Percentiles rank a stretch among this genome's conserved stretches.
phyloP scores from a whole-genome alignment of 1,140 invertebrate species.

The Phortica variegata region DNA sequence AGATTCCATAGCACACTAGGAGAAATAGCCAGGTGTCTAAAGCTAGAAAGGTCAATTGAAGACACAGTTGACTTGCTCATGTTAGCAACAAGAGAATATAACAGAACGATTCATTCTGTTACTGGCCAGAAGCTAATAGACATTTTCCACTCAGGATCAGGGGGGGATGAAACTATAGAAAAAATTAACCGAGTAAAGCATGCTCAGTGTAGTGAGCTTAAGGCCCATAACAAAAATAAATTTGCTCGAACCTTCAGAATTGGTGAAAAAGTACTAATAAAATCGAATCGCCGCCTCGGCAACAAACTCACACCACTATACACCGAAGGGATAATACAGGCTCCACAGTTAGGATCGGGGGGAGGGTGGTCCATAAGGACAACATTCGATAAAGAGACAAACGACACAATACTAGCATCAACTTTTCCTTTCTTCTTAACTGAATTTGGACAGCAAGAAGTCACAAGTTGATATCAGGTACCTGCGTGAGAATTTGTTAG shows the following conservation, averaged over 20 bases:
- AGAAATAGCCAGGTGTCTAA: slow-evolving; percentile 13
- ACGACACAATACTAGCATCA: no score
- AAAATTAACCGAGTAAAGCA: background rate
- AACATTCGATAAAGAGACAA: slow-evolving; percentile 11
- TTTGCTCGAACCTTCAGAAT: slow-evolving; percentile 2
- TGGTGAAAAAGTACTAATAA: slow-evolving; percentile 10
- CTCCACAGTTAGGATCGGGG: slow-evolving; percentile 16
- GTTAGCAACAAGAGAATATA: slow-evolving; percentile 10
- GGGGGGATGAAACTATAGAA: slow-evolving; percentile 4
- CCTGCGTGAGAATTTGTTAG: no score
- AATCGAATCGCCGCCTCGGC: slow-evolving; percentile 10
- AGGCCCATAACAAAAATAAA: no score
- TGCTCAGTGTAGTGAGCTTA: no score
- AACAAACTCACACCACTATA: slow-evolving; percentile 16
- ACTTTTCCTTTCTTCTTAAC: no score
- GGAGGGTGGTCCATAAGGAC: slow-evolving; percentile 15
- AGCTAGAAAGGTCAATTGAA: slow-evolving; percentile 3
- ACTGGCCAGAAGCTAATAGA: slow-evolving; percentile 11
- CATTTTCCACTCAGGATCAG: slow-evolving; percentile 2
- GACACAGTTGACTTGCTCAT: slow-evolving; percentile 14
- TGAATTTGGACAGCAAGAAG: no score
- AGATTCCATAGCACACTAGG: slow-evolving; percentile 10
- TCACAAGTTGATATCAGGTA: no score
- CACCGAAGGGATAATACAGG: slow-evolving; percentile 8
- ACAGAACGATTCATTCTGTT: slow-evolving; percentile 17